Percentiles rank a stretch among this genome's conserved stretches.
These are phyloP conservation scores for Zophobas atratus DNA, from an alignment of 1,140 invertebrate species.

Conservation along the genomic window DNA sequence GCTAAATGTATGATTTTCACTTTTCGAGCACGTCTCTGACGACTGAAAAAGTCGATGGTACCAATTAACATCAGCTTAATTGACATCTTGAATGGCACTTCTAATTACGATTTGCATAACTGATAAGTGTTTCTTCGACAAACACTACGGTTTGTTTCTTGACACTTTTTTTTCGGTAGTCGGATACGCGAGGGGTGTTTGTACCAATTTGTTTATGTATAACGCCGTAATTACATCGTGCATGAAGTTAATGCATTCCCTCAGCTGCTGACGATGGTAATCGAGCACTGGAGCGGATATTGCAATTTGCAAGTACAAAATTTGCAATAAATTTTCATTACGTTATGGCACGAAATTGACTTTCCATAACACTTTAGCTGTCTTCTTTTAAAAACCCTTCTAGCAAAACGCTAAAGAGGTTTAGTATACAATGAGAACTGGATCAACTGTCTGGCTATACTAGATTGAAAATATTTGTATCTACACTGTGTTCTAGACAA, in stretches of 20 bases:
- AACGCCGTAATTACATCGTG: not conserved
- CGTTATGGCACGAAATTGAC: slow-evolving; percentile 8
- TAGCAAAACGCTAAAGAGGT: not conserved
- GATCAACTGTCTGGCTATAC: not conserved
- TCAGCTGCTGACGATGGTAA: slow-evolving; percentile 4
- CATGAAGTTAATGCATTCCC: slow-evolving; percentile 15
- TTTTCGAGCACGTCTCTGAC: slow-evolving; percentile 17
- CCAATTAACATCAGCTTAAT: slow-evolving; percentile 48
- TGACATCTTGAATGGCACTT: slow-evolving; percentile 48
- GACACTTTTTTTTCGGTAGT: not conserved
- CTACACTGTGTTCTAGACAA: too few relatives aligned
- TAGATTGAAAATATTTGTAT: not conserved
- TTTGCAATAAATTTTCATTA: slow-evolving; percentile 44
- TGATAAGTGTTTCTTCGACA: slow-evolving; percentile 26
- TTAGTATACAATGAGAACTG: not conserved
- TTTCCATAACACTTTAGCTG: slow-evolving; percentile 28
- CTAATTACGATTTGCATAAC: slow-evolving; percentile 45
- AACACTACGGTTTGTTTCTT: slow-evolving; percentile 17
- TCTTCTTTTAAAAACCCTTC: not conserved
- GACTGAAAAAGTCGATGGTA: slow-evolving; percentile 20
- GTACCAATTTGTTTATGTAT: slow-evolving; percentile 9
- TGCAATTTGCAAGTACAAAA: slow-evolving; percentile 42
- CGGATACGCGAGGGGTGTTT: slow-evolving; percentile 1
- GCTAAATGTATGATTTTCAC: slow-evolving; percentile 16
- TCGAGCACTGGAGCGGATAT: slow-evolving; percentile 26